These are phyloP conservation scores for Anguilla japonica DNA, from an alignment of 2,113 vertebrate species.

Conservation along the genomic window DNA sequence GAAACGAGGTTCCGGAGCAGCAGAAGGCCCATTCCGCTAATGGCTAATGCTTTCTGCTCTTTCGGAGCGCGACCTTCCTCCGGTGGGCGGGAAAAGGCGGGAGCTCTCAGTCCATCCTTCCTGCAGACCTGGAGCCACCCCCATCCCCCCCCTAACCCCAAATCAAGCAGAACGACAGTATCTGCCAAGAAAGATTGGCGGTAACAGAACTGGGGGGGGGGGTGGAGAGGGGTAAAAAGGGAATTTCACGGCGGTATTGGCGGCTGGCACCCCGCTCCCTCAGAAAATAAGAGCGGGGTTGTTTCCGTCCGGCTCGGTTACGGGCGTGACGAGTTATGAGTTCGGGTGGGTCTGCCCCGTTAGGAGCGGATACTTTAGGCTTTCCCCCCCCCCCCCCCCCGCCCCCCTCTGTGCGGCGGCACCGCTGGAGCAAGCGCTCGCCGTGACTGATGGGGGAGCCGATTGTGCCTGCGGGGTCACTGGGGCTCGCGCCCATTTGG, in stretches of 20 bases:
- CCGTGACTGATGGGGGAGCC: not conserved
- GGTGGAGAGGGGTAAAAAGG: not conserved
- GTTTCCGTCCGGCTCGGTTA: not conserved
- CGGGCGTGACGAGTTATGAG: not conserved
- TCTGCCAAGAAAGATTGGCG: not conserved
- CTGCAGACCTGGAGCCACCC: not conserved
- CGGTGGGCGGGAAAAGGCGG: too few species aligned
- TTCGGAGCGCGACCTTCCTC: not conserved
- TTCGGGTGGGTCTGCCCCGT: not conserved
- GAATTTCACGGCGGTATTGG: not conserved
- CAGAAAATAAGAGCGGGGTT: not conserved
- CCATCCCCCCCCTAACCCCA: not conserved
- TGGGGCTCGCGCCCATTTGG: not conserved
- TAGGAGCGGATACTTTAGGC: not conserved
- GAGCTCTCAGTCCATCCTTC: not conserved
- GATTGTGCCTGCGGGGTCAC: not conserved
- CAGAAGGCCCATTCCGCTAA: not conserved
- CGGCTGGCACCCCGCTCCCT: not conserved
- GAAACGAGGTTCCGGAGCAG: too few species aligned
- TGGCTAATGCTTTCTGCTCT: too few species aligned
- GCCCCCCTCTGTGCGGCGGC: not conserved
- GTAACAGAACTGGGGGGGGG: not conserved
- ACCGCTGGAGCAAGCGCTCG: not conserved
- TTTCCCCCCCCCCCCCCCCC: not conserved
- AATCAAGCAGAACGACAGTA: not conserved